Conservation (phyloP, 2,888 invertebrate species). For the Drosophila affinis region DNA sequence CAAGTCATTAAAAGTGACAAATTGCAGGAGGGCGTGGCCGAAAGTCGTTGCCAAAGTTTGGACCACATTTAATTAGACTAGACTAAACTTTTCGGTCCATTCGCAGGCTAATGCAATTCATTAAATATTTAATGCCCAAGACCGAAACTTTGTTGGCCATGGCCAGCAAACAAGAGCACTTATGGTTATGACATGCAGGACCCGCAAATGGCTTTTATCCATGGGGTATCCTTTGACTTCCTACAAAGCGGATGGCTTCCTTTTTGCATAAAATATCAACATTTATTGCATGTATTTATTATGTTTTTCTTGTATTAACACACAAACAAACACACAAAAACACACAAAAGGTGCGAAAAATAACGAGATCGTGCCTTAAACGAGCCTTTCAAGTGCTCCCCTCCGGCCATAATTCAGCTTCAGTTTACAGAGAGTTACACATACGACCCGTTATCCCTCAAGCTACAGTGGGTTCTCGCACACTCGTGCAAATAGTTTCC, state of each 20-base stretch:
- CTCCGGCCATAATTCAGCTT: constrained; percentile 48
- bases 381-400: constrained; percentile 12
- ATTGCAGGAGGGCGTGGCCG: constrained; percentile 62
- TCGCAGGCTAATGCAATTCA: constrained; percentile 68
- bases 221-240: background rate
- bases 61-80: constrained; percentile 74
- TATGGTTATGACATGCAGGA: constrained; percentile 22
- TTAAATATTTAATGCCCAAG: constrained; percentile 68
- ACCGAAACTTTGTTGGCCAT: constrained; percentile 49
- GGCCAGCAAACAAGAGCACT: constrained; percentile 37
- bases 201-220: constrained; percentile 1
- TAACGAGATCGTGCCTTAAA: constrained; percentile 25
- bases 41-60: constrained; percentile 62
- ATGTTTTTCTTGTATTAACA: background rate
- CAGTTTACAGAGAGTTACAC: constrained; percentile 38
- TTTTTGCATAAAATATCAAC: constrained; percentile 25
- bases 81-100: constrained; percentile 61
- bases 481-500: constrained; percentile 7
- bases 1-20: constrained; percentile 77
- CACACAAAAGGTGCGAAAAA: constrained; percentile 31
- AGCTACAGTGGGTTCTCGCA: constrained; percentile 15
- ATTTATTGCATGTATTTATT: background rate
- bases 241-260: background rate
- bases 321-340: background rate
- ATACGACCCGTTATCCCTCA: constrained; percentile 29